Evolutionary conservation across 2,113 vertebrate species (phyloP), one percentile per base, ranked within the genome.

Genomic region (Formicarius rufipectus): DNA sequence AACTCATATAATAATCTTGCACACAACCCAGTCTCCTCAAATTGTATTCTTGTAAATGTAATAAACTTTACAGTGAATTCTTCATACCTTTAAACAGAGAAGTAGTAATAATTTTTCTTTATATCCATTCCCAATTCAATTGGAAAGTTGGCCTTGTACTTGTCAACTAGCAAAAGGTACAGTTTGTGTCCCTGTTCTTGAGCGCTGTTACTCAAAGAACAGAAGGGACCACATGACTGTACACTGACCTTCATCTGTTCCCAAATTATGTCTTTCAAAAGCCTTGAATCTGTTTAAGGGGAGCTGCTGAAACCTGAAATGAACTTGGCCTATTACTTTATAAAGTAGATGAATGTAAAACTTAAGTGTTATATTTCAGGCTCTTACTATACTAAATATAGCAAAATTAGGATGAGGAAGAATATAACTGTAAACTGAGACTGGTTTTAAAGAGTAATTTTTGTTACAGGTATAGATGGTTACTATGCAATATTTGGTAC

Each of bases 231-330:
- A 93, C 86, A 74, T 95, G 91, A 91, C 78, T 93, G 23, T 64
- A 49, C 75, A n/a, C 24, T 94, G 94, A 96, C 96, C 94, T 96
- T 96, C 93, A 94, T 86, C 92, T 86, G 92, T 78, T 96, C 79
- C 83, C 93, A 96, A 96, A 96, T 95, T 84, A 90, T 86, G 72
- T 44, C 76, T 96, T 95, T 87, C 80, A 91, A 96, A 95, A 95
- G 90, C 93, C 82, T 90, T 90, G 67, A 95, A 88, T 91, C 84
- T 87, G 67, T 88, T 94, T 93, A 89, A 96, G 82, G 53, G 82
- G 67, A 96, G 84, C 11, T 86, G 64, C 59, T 95, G 95, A 96
- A 97, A 96, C 68, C 82, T 74, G 90, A 96, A 96, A 92, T 56
- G 6, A 95, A 88, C 6, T 47, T 64, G 47, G 76, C 78, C 83